Base-by-base conservation (phyloP, 2,797 vertebrate species). In the Acipenser transmontanus region DNA sequence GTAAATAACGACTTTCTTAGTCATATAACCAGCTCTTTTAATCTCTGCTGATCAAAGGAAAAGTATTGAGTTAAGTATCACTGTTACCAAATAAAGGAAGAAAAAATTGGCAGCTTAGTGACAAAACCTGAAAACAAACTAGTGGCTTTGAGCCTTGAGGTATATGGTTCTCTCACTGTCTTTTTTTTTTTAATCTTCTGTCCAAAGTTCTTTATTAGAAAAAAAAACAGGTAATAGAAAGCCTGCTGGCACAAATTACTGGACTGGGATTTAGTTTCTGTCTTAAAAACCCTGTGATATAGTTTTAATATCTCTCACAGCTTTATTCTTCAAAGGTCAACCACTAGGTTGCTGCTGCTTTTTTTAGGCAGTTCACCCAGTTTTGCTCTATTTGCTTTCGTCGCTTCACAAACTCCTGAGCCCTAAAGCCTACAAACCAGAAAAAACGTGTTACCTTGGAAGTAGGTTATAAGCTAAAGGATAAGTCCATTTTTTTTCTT, bases 41-140 rank as follows among this genome's bases (percentile, higher is more conserved):
- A 81, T 74, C 71, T 80, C 61, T 71, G 59, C 74, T 75, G 69
- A 80, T 81, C 82, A 88, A 80, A 84, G 81, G 34, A 70, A 65
- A 78, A 79, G 77, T 80, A 85, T 78, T 80, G 71, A 85, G 81
- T 86, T 80, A 84, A 83, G 85, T 84, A 82, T 80, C 77, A 80
- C 57, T 63, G 66, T 81, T 87, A 80, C 78, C 83, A 85, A 85
- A 87, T 80, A 68, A 47, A 61, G 69, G 34, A 82, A 80, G 77
- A 69, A 57, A 61, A 69, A 74, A 78, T 82, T 82, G 77, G 79
- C 77, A 85, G 84, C 77, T 80, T 80, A 82, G 4, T 83, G 82
- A 80, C 78, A 87, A 78, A 69, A 65, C 77, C 76, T 85, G 77
- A 87, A 81, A 86, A 82, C 78, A 74, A 73, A 73, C 77, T 82